phyloP scores from a whole-genome alignment of 1,140 invertebrate species.

The Zaprionus tsacasi region DNA sequence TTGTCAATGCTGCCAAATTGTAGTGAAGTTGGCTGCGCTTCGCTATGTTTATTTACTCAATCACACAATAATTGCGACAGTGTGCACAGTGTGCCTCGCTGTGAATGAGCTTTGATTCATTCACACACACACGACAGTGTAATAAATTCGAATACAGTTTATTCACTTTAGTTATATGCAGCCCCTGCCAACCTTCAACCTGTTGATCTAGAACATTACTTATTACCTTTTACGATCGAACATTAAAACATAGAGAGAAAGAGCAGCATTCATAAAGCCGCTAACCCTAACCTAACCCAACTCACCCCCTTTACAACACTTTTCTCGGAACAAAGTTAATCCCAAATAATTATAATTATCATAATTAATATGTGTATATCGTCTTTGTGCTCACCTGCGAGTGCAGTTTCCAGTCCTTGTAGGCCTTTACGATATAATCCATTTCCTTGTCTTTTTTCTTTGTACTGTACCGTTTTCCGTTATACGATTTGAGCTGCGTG shows the following conservation, averaged over 20 bases:
- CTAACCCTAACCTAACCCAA: slow-evolving; percentile 30
- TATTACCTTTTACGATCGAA: background rate
- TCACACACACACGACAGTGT: background rate
- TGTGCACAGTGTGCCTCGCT: background rate
- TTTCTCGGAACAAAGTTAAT: too few species aligned
- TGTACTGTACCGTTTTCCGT: slow-evolving; percentile 16
- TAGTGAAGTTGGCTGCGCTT: background rate
- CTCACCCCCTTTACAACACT: background rate
- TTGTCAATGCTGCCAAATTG: background rate
- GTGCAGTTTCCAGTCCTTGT: slow-evolving; percentile 83
- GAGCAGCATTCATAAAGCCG: slow-evolving; percentile 4
- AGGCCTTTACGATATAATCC: slow-evolving; percentile 83
- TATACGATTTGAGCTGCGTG: slow-evolving; percentile 34
- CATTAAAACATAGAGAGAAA: background rate
- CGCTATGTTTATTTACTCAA: background rate
- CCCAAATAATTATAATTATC: background rate
- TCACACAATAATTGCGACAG: background rate
- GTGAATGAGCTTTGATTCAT: slow-evolving; percentile 27
- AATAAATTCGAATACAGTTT: background rate
- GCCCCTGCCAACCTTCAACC: background rate
- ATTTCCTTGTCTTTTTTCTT: slow-evolving; percentile 58
- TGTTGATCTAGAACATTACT: background rate
- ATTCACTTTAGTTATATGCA: background rate
- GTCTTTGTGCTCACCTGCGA: slow-evolving; percentile 66
- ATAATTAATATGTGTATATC: background rate